phyloP scores from a whole-genome alignment of 1,140 invertebrate species.

The Araneus ventricosus region DNA sequence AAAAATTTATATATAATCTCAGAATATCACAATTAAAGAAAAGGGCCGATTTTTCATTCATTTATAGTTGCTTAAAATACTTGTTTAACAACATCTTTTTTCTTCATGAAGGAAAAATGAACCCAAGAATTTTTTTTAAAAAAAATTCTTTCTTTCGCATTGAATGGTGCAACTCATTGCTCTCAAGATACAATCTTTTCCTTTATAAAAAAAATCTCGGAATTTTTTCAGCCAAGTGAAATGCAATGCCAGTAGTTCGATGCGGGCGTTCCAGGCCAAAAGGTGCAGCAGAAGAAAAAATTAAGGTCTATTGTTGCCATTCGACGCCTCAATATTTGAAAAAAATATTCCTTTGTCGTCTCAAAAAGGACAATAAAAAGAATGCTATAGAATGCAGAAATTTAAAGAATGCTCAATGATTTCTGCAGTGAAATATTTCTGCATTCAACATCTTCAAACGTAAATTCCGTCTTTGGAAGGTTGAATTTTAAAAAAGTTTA shows the following conservation, averaged over 20 bases:
- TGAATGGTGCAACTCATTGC: background rate
- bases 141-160: background rate
- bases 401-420: background rate
- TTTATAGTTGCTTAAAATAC: too few species aligned
- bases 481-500: too few species aligned
- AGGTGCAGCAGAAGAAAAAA: background rate
- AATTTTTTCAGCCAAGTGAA: background rate
- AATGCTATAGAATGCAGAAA: background rate
- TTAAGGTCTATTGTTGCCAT: background rate
- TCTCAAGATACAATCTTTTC: background rate
- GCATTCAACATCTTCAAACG: background rate
- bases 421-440: background rate
- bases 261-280: background rate
- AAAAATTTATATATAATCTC: too few species aligned
- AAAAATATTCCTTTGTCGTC: background rate
- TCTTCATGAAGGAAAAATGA: too few species aligned
- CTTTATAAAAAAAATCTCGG: background rate
- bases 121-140: too few species aligned
- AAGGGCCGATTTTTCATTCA: too few species aligned
- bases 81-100: too few species aligned
- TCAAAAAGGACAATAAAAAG: background rate
- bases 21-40: too few species aligned
- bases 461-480: too few species aligned
- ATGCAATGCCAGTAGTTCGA: background rate
- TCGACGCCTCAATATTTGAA: background rate